A percentile compares a stretch with the other conserved stretches of the same genome.
Evolutionary conservation across 2,888 invertebrate species (phyloP).

Genomic region (Drosophila pseudotakahashii): DNA sequence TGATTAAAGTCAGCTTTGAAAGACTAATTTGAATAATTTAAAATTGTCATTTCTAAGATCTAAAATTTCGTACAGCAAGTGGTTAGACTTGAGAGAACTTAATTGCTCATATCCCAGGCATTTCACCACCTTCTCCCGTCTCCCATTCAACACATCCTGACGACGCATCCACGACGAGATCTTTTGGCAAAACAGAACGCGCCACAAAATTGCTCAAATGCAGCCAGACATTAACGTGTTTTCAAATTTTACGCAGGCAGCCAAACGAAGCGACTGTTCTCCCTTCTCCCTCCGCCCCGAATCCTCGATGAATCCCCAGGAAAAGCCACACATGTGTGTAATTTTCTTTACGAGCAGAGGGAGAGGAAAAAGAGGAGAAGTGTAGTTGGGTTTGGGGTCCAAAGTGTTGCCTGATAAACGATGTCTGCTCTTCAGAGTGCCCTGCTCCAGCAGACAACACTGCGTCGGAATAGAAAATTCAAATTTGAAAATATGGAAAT

Average conservation of each 20-base stretch:
- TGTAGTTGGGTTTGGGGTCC: not conserved
- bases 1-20: not conserved
- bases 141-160: not conserved
- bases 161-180: constrained; percentile 9
- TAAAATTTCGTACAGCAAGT: not conserved
- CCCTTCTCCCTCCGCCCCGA: constrained; percentile 11
- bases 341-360: constrained; percentile 66
- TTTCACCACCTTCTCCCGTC: not conserved
- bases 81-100: constrained; percentile 6
- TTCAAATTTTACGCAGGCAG: constrained; percentile 59
- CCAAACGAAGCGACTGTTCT: constrained; percentile 56
- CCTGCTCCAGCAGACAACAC: constrained; percentile 25
- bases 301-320: constrained; percentile 19
- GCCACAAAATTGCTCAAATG: constrained; percentile 67
- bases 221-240: constrained; percentile 72
- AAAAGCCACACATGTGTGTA: constrained; percentile 72
- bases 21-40: not conserved
- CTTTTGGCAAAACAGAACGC: constrained; percentile 32
- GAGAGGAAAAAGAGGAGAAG: not conserved
- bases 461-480: constrained; percentile 69
- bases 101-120: constrained; percentile 19
- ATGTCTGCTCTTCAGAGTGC: constrained; percentile 44
- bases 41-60: not conserved
- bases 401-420: constrained; percentile 68
- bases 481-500: constrained; percentile 78